Base-by-base conservation (phyloP, 1,140 invertebrate genomes). In the Wiebesia pumilae region DNA sequence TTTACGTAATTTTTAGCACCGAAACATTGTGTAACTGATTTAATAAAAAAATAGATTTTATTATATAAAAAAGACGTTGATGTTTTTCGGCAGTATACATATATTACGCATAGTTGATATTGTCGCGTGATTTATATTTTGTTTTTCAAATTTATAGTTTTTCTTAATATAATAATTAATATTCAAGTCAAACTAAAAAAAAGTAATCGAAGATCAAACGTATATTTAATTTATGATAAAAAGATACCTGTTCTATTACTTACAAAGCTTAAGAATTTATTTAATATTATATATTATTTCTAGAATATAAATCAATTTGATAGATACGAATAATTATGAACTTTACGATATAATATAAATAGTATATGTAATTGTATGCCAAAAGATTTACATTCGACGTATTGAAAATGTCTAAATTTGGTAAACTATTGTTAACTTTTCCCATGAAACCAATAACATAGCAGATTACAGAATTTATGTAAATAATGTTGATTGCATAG, bases 1-100 rank as follows among this genome's bases (percentile, higher is more conserved):
- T 85, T 85, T 85, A 85, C 65, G 77, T 85, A 85, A 85, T 85
- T 80, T 85, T 85, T 80, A 51, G 54, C 40, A 58, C 38, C 24
- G 47, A 83, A 83, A 83, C 40, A 84, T 84, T 84, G 75, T 47
- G 54, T 79, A 84, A 84, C 58, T 24, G 12, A 58, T 75, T 84
- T 62, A 67, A 84, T 79, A 84, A 79, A 84, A 83, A 84, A 84
- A 79, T 78, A 77, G 54, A 79, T 78, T 71, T 80, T 69, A 40
- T 85, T 85, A 85, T 40, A 80, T 80, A 85, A 80, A 85, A 84
- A 84, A 47, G 80, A 54, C 47, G 40, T 3, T 9, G 62, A 43
- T 38, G 51, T 33, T 78, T 51, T 78, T 54, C 40, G 47, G 69
- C 19, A 54, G 10, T 24, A 35, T 30, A 7, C n/a, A 21, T 35